Base-by-base conservation (phyloP, 92 coral and sea anemone species). In the Palythoa heliodiscus region DNA sequence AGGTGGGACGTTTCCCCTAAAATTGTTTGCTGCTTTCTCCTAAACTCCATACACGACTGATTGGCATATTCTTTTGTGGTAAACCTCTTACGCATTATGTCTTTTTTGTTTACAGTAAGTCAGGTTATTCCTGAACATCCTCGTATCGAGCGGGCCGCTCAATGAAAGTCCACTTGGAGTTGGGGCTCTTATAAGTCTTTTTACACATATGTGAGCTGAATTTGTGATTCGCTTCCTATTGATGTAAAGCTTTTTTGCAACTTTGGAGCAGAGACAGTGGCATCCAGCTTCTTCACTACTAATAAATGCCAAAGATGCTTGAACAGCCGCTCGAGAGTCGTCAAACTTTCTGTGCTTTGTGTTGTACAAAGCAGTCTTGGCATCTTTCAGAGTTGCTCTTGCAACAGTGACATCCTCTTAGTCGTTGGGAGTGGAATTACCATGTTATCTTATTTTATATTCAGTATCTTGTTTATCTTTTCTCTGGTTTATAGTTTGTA, bases 31-130 rank as follows among this genome's bases (percentile, higher is more conserved):
- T 38, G 70, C 6, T 55, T 73, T 79, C 75, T 70, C 58, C 93
- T 61, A 64, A 67, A 89, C 22, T 71, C 90, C 95, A 92, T 92
- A 52, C 83, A 66, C 6, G 70, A 55, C 20, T 87, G 86, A 16
- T 48, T 57, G 11, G 54, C 66, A 3, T 63, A 72, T 4, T 48
- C 77, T 22, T 73, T 60, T 17, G 76, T 60, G 4, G 81, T 83
- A 6, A 88, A 14, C 7, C 73, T 89, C 52, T 89, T 29, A 29
- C 35, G 35, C 35, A 29, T 29, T 29, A 29, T 29, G 35, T 29
- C 35, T 29, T 29, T 29, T 29, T 29, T 89, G 66, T 86, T 82
- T 23, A 83, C 87, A 5, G 75, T 89, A 0, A 85, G 71, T 38
- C 89, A 48, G 76, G 89, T 78, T 13, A 85, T 77, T 12, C 68